Percentiles rank a stretch among this genome's conserved stretches.
Evolutionary conservation across 1,140 invertebrate species (phyloP).

Genomic region (Mamestra configurata): DNA sequence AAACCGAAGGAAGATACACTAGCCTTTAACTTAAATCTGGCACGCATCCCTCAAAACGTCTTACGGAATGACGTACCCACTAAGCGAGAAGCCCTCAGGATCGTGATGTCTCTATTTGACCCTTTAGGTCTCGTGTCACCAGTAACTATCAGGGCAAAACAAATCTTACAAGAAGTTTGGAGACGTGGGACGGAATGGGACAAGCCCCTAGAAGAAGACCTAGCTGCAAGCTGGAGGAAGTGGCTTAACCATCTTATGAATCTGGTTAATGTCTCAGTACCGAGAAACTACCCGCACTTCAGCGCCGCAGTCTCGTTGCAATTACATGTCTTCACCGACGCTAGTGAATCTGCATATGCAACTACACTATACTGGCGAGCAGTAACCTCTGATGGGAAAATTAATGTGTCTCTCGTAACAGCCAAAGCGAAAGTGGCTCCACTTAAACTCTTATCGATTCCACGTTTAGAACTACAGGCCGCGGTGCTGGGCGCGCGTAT

Average conservation of each 20-base stretch:
- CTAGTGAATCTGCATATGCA: slow-evolving; percentile 33
- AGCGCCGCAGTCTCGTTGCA: not conserved
- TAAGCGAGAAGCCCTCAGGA: slow-evolving; percentile 54
- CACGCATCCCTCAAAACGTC: too few species aligned
- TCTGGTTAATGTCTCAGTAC: not conserved
- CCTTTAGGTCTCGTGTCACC: slow-evolving; percentile 68
- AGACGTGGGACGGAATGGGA: slow-evolving; percentile 67
- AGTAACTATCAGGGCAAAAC: slow-evolving; percentile 61
- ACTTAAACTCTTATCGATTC: slow-evolving; percentile 1
- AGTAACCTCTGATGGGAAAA: not conserved
- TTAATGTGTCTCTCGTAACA: not conserved
- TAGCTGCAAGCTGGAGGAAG: not conserved
- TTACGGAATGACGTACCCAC: slow-evolving; percentile 34
- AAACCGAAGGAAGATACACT: too few species aligned
- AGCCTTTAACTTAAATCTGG: too few species aligned
- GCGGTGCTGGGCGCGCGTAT: slow-evolving; percentile 23
- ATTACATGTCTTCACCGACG: slow-evolving; percentile 34
- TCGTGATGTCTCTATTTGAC: slow-evolving; percentile 67
- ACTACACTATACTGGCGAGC: slow-evolving; percentile 12
- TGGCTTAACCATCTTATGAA: slow-evolving; percentile 33
- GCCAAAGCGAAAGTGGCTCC: slow-evolving; percentile 28
- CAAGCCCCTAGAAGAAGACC: slow-evolving; percentile 30
- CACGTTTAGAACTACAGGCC: slow-evolving; percentile 41
- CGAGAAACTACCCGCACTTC: not conserved
- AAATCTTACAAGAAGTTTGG: slow-evolving; percentile 73